Evolutionary conservation across 2,888 invertebrate genomes (phyloP).

Genomic region (Salpingus planirostris): DNA sequence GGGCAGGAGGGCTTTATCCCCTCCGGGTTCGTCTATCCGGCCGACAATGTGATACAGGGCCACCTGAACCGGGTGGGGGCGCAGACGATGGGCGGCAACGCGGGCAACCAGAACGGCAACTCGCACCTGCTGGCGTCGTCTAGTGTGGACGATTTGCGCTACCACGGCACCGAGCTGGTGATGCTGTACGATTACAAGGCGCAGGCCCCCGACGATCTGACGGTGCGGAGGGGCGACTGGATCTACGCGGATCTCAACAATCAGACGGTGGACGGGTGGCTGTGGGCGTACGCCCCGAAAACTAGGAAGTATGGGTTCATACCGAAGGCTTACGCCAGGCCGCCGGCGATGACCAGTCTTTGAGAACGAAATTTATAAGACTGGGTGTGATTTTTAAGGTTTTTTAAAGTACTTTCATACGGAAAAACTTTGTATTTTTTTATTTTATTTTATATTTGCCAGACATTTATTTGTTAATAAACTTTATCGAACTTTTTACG

Average conservation of each 20-base stretch:
- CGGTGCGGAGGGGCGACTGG: slow-evolving; percentile 87
- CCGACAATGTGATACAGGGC: slow-evolving; percentile 64
- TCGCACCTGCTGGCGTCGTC: slow-evolving; percentile 31
- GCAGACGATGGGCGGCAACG: slow-evolving; percentile 20
- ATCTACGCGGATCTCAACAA: slow-evolving; percentile 89
- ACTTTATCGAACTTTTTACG: no score
- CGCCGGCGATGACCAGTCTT: slow-evolving; percentile 84
- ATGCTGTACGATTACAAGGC: slow-evolving; percentile 95
- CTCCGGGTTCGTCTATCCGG: slow-evolving; percentile 88
- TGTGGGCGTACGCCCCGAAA: slow-evolving; percentile 92
- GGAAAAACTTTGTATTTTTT: slow-evolving; percentile 1
- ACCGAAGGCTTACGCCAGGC: slow-evolving; percentile 87
- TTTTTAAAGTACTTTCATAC: not conserved
- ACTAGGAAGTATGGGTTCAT: slow-evolving; percentile 90
- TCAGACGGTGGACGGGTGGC: slow-evolving; percentile 90
- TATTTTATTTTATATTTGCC: not conserved
- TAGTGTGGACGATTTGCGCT: slow-evolving; percentile 57
- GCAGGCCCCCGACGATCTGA: slow-evolving; percentile 87
- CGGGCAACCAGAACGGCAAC: slow-evolving; percentile 26
- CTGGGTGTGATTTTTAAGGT: not conserved
- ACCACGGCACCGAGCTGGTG: slow-evolving; percentile 84
- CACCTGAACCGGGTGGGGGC: slow-evolving; percentile 40
- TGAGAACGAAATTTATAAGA: no score
- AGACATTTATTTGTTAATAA: no score
- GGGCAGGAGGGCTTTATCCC: slow-evolving; percentile 95